Base-by-base conservation (phyloP, 2,113 vertebrate species). In the Suncus etruscus region DNA sequence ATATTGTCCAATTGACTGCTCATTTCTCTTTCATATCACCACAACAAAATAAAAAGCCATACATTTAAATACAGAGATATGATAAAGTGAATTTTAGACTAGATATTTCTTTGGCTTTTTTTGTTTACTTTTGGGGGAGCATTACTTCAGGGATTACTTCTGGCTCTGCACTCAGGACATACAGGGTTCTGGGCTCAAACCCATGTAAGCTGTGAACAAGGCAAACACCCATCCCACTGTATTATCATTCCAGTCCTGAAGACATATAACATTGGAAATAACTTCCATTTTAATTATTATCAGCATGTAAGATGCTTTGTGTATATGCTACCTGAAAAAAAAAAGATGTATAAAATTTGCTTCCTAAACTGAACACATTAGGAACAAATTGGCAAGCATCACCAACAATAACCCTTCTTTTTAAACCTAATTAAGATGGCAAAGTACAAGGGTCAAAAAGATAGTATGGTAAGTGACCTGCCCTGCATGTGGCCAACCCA, bases 21-120 rank as follows among this genome's bases (percentile, higher is more conserved):
- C 83, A 32, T 69, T 74, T 93, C 29, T 91, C 47, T 83, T 1
- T 50, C 89, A 45, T 75, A 32, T 0, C 82, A 70, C 29, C 11
- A 87, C 11, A 29, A 9, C 82, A 82, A 83, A 86, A 69, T 50
- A 72, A 93, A 93, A 83, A 61, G 81, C 11, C 22, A 54, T 6
- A 63, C 65, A 22, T 51, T 78, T 76, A n/a, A n/a, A n/a, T n/a
- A 83, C 24, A 48, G 27, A 86, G 58, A 61, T 8, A 72, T 39
- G 48, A 90, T 39, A 88, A 61, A 61, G 29, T 61, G 16, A 51
- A 31, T 51, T 92, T 18, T 50, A 85, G 51, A 22, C 32, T 27
- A 77, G 48, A 8, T 12, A 9, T 66, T 47, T 48, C 72, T 39
- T 39, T 39, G 39, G 39, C 39, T 39, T 39, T 39, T 39, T 39